Evolutionary conservation across 2,797 vertebrate genomes (phyloP).

Genomic region (Gouania willdenowi): DNA sequence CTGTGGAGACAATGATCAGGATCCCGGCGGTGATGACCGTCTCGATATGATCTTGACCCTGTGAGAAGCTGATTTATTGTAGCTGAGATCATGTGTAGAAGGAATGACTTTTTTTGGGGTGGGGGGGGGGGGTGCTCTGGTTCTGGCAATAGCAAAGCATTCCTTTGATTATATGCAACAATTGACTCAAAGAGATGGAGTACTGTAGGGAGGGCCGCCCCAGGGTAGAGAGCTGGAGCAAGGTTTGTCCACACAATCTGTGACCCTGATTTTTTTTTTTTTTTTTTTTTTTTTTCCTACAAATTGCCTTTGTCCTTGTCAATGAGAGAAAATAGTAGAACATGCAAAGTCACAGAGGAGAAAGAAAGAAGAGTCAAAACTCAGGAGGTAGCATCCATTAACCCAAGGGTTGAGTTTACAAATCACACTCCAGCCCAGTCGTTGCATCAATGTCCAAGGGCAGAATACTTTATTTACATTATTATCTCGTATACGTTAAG

Average conservation of each 20-base stretch:
- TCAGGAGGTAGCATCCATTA: too few relatives aligned
- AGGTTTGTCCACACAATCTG: slow-evolving; percentile 67
- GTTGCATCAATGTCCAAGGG: too few relatives aligned
- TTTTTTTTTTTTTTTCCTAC: too few relatives aligned
- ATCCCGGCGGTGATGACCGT: slow-evolving; percentile 66
- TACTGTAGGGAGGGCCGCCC: slow-evolving; percentile 61
- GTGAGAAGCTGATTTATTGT: slow-evolving; percentile 74
- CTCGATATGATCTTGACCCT: slow-evolving; percentile 65
- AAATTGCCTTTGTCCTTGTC: slow-evolving; percentile 81
- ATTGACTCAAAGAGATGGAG: slow-evolving; percentile 77
- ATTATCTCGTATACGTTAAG: too few relatives aligned
- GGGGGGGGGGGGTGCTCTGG: too few relatives aligned
- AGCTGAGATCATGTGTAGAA: slow-evolving; percentile 62
- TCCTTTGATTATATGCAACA: slow-evolving; percentile 57
- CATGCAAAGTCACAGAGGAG: slow-evolving; percentile 26
- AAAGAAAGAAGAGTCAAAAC: slow-evolving; percentile 31
- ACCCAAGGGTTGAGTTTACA: too few relatives aligned
- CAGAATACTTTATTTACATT: too few relatives aligned
- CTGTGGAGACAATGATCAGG: slow-evolving; percentile 63
- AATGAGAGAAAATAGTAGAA: slow-evolving; percentile 44
- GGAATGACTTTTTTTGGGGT: slow-evolving; percentile 66
- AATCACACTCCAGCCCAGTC: too few relatives aligned
- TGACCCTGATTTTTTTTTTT: slow-evolving; percentile 72
- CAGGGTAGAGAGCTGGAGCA: slow-evolving; percentile 61
- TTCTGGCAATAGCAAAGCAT: slow-evolving; percentile 26